These are phyloP conservation scores for Danio albolineatus DNA, from an alignment of 2,797 vertebrate genomes.

Conservation along the genomic window DNA sequence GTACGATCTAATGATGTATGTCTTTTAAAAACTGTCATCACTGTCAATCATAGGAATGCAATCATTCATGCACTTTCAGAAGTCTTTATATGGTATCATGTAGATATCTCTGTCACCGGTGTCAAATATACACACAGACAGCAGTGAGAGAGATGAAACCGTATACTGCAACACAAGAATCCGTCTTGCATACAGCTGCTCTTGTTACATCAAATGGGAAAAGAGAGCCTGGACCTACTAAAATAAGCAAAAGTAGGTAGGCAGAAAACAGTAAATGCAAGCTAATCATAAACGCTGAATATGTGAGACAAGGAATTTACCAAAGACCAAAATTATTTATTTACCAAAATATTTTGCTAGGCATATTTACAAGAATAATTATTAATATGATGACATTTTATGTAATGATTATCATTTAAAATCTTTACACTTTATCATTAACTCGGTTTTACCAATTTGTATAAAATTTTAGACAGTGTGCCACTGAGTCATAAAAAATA, in stretches of 20 bases:
- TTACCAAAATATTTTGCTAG: too few species aligned
- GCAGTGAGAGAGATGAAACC: constrained; percentile 33
- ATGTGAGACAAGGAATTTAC: too few species aligned
- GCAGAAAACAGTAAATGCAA: constrained; percentile 10
- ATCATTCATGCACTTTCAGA: not conserved
- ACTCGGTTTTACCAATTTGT: too few species aligned
- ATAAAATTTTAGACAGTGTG: too few species aligned
- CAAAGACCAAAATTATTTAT: too few species aligned
- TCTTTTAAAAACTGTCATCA: constrained; percentile 7
- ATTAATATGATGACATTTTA: too few species aligned
- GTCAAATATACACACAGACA: constrained; percentile 23
- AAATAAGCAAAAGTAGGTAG: constrained; percentile 41
- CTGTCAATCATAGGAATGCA: not conserved
- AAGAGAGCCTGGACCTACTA: constrained; percentile 26
- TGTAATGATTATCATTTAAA: too few species aligned
- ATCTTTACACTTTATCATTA: too few species aligned
- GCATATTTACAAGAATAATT: too few species aligned
- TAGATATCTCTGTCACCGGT: not conserved
- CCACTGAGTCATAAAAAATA: too few species aligned
- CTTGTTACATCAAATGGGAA: constrained; percentile 10
- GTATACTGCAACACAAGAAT: constrained; percentile 36
- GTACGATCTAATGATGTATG: not conserved
- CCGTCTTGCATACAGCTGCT: constrained; percentile 41
- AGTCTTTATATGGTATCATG: constrained; percentile 20
- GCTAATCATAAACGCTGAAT: not conserved